Evolutionary conservation across 2,888 invertebrate genomes (phyloP).

Genomic region (Physocephala rufipes): DNA sequence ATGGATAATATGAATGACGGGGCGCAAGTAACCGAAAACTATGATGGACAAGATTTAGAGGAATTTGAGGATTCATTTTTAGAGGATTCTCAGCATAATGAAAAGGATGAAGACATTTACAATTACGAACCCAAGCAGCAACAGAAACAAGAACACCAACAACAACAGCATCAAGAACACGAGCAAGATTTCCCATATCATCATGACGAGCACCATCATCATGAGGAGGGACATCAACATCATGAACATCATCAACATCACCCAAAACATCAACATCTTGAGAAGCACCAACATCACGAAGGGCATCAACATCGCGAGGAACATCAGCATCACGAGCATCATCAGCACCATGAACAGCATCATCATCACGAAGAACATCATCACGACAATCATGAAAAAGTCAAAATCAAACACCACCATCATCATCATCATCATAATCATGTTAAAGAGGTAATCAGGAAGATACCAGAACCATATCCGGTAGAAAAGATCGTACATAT

Average conservation of each 20-base stretch:
- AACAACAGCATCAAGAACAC: slow-evolving; percentile 42
- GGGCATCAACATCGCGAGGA: slow-evolving; percentile 22
- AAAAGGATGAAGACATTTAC: slow-evolving; percentile 11
- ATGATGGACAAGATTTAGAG: slow-evolving; percentile 47
- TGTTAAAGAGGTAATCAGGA: slow-evolving; percentile 71
- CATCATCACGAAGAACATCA: slow-evolving; percentile 39
- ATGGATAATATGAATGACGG: slow-evolving; percentile 44
- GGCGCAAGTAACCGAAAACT: slow-evolving; percentile 46
- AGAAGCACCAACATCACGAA: slow-evolving; percentile 39
- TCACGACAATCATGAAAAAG: slow-evolving; percentile 52
- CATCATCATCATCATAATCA: slow-evolving; percentile 75
- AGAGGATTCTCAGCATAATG: slow-evolving; percentile 36
- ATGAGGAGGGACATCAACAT: background rate
- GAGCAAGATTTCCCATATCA: slow-evolving; percentile 37
- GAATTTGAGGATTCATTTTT: slow-evolving; percentile 43
- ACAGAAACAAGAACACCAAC: slow-evolving; percentile 40
- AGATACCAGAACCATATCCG: slow-evolving; percentile 67
- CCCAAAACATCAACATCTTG: slow-evolving; percentile 39
- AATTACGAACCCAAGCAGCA: slow-evolving; percentile 1
- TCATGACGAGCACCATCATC: slow-evolving; percentile 39
- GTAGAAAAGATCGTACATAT: slow-evolving; percentile 66
- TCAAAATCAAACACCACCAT: slow-evolving; percentile 70
- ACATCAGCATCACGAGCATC: slow-evolving; percentile 41
- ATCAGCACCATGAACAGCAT: slow-evolving; percentile 14
- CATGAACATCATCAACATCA: slow-evolving; percentile 12